Evolutionary conservation across 2,113 vertebrate species (phyloP).

Genomic region (Podocnemis expansa): DNA sequence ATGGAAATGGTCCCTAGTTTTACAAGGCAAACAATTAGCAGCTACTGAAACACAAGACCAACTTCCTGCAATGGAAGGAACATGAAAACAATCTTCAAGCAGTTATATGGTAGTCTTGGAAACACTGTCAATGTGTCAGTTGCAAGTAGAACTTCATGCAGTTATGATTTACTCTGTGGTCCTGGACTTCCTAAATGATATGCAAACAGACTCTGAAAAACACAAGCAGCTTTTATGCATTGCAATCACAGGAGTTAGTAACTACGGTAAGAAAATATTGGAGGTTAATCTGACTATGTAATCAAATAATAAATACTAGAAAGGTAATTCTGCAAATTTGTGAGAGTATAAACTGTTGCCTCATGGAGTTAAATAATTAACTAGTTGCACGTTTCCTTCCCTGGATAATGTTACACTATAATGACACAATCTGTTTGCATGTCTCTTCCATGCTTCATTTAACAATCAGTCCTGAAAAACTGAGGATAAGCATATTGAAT

Average conservation of each 20-base stretch:
- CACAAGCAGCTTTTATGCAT: accelerated
- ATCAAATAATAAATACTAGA: neutral
- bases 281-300: neutral
- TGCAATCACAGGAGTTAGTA: neutral
- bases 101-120: neutral
- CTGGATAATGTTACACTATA: neutral
- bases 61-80: neutral
- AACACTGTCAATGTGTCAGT: accelerated
- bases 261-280: neutral
- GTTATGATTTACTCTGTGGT: neutral
- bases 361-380: conserved; percentile 32
- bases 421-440: neutral
- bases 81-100: neutral
- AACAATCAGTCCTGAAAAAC: neutral
- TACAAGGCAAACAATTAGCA: neutral
- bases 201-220: neutral
- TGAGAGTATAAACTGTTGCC: neutral
- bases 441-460: neutral
- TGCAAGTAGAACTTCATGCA: accelerated
- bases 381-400: neutral
- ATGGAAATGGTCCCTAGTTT: too few relatives aligned
- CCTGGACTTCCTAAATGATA: neutral
- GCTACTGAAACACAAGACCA: accelerated
- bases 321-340: neutral
- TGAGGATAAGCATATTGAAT: neutral